Conservation (phyloP, 2,888 invertebrate genomes). For the Aromia moschata region DNA sequence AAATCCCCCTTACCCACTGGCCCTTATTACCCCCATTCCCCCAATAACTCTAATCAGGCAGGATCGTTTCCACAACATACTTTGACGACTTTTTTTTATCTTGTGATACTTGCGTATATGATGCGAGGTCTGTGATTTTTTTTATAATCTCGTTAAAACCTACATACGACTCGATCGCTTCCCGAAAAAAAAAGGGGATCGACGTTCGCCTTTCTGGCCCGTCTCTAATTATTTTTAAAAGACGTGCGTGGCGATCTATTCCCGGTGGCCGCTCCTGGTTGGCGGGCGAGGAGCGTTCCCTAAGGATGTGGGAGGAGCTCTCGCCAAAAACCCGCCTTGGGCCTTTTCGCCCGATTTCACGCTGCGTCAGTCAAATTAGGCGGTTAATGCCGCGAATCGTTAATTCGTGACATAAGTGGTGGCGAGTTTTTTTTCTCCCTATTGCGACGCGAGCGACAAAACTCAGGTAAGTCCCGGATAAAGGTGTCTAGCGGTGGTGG, state of each 20-base stretch:
- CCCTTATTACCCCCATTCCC: too few relatives aligned
- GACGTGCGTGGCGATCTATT: constrained; percentile 25
- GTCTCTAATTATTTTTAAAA: not conserved
- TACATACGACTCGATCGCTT: too few relatives aligned
- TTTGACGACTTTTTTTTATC: too few relatives aligned
- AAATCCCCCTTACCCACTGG: too few relatives aligned
- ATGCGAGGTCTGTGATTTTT: too few relatives aligned
- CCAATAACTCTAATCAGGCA: too few relatives aligned
- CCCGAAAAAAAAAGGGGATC: not conserved
- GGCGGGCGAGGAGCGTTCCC: constrained; percentile 38
- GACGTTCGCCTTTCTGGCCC: not conserved
- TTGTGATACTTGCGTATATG: too few relatives aligned
- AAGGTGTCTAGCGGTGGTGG: too few relatives aligned
- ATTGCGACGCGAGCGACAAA: constrained; percentile 1
- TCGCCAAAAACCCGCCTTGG: constrained; percentile 26
- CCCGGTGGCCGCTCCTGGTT: constrained; percentile 37
- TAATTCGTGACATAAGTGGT: too few relatives aligned
- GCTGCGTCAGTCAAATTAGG: constrained; percentile 46
- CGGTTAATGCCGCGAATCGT: constrained; percentile 23
- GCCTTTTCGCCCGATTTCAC: constrained; percentile 37
- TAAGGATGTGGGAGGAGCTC: constrained; percentile 50
- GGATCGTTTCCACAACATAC: too few relatives aligned
- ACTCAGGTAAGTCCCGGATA: constrained; percentile 20
- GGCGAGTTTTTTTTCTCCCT: constrained; percentile 6
- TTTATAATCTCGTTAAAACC: too few relatives aligned